Evolutionary conservation across 2,888 invertebrate species (phyloP).

Genomic region (Temnothorax rugatulus): DNA sequence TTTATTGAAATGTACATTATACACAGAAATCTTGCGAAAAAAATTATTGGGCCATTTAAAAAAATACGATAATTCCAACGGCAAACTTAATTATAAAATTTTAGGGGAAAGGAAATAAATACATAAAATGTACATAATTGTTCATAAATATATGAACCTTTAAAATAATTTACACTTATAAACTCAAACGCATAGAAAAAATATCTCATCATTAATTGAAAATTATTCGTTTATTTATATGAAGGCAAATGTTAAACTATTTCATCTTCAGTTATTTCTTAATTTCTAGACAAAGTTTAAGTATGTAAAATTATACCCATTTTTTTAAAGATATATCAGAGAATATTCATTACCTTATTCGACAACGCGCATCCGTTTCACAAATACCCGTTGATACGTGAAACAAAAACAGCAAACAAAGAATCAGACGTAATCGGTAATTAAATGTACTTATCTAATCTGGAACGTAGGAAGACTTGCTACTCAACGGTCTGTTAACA

Average conservation of each 20-base stretch:
- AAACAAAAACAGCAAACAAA: not conserved
- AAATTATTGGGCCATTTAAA: not conserved
- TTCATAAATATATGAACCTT: not conserved
- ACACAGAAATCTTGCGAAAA: not conserved
- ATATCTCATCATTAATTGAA: not conserved
- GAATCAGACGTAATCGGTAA: not conserved
- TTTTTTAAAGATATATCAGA: not conserved
- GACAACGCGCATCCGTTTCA: not conserved
- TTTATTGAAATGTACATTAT: not conserved
- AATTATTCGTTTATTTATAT: not conserved
- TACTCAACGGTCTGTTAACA: not conserved
- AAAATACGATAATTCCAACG: not conserved
- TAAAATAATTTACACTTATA: not conserved
- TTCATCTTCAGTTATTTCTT: not conserved
- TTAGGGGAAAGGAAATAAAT: not conserved
- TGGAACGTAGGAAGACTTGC: not conserved
- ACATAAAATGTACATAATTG: not conserved
- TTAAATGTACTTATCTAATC: constrained; percentile 37
- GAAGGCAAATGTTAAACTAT: not conserved
- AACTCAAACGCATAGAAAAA: not conserved
- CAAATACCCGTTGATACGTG: not conserved
- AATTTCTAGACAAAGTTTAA: not conserved
- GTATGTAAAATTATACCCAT: not conserved
- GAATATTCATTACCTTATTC: not conserved
- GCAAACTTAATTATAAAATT: not conserved